Evolutionary conservation across 2,888 invertebrate species (phyloP).

Genomic region (Troides helena): DNA sequence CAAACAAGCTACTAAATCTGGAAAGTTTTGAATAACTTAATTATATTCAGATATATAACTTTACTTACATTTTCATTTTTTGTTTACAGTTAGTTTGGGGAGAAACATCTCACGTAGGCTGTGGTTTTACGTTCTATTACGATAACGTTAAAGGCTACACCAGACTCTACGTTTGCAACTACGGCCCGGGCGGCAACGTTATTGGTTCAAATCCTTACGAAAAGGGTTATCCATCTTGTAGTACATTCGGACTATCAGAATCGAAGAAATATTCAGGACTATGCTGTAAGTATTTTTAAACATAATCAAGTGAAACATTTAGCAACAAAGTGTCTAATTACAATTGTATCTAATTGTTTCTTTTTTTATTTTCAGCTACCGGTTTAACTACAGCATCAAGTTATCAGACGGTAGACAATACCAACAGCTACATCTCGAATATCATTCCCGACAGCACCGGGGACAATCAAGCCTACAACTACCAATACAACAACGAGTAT

Average conservation of each 20-base stretch:
- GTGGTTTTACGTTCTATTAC: slow-evolving; percentile 91
- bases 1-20: background rate
- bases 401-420: slow-evolving; percentile 66
- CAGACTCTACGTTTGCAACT: slow-evolving; percentile 92
- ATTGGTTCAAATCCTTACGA: slow-evolving; percentile 88
- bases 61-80: background rate
- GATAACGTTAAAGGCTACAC: slow-evolving; percentile 86
- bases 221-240: slow-evolving; percentile 87
- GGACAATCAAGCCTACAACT: slow-evolving; percentile 64
- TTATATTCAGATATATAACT: too few relatives aligned
- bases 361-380: slow-evolving; percentile 58
- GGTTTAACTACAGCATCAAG: slow-evolving; percentile 66
- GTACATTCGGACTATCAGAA: slow-evolving; percentile 83
- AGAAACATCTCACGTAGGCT: slow-evolving; percentile 90
- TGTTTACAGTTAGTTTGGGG: slow-evolving; percentile 89
- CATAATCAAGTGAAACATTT: background rate
- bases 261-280: slow-evolving; percentile 88
- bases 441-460: slow-evolving; percentile 77
- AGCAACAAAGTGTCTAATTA: background rate
- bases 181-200: slow-evolving; percentile 90
- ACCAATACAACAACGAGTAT: slow-evolving; percentile 60
- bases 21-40: too few relatives aligned
- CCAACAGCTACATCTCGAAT: slow-evolving; percentile 76
- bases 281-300: slow-evolving; percentile 82
- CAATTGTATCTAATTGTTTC: slow-evolving; percentile 8